Conservation (phyloP, 2,113 vertebrate genomes). For the Chionomys nivalis region DNA sequence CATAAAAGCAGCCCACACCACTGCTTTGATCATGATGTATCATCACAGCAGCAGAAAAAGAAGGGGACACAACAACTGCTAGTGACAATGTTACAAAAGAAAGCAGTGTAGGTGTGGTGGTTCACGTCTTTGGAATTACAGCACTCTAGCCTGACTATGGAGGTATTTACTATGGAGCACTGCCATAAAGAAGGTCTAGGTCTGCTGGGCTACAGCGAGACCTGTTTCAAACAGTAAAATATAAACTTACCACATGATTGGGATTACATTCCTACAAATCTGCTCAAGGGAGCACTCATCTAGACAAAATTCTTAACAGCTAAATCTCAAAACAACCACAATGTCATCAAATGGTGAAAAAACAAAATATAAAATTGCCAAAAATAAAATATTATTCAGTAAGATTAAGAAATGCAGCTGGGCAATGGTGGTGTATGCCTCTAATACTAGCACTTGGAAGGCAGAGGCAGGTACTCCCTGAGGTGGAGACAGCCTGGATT, state of each 20-base stretch:
- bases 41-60: neutral
- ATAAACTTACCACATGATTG: neutral
- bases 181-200: neutral
- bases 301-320: neutral
- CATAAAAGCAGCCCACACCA: neutral
- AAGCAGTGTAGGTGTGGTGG: neutral
- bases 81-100: neutral
- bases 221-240: neutral
- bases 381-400: neutral
- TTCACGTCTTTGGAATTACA: neutral
- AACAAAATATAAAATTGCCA: neutral
- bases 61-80: neutral
- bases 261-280: neutral
- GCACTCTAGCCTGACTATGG: neutral
- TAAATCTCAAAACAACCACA: neutral
- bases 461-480: too few relatives aligned
- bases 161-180: neutral
- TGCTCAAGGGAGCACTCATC: neutral
- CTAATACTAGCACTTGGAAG: too few relatives aligned
- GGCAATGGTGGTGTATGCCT: too few relatives aligned
- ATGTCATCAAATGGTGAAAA: neutral
- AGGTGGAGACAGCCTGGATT: too few relatives aligned
- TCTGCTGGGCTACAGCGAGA: neutral
- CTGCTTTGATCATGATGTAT: neutral
- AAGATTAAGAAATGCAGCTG: neutral